Base-by-base conservation (phyloP, 2,797 vertebrate species). In the Coreius guichenoti region DNA sequence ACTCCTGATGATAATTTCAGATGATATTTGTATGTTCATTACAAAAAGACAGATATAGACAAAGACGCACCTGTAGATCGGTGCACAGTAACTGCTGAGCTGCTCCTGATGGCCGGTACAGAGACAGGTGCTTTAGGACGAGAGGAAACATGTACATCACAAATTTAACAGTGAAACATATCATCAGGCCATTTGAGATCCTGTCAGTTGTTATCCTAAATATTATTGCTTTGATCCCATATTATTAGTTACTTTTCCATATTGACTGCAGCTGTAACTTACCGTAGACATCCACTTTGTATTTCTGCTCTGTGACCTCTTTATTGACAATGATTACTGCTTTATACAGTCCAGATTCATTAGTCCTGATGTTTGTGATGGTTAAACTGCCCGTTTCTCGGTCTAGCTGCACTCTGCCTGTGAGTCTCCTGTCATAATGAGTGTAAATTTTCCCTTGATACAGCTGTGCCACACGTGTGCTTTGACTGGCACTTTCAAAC, bases 291-390 rank as follows among this genome's bases (percentile, higher is more conserved):
- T 70, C 9, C n/a, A 81, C 80, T 21, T 21, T 21, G 33, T 29
- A 70, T 68, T 8, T 56, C 23, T 9, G 23, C 39, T 2, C 31
- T 56, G 16, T 16, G 49, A 43, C 39, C 31, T 43, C 3, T 70
- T 54, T 43, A 36, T 56, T 56, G 5, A 39, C 39, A 13, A 81
- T 33, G 19, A 26, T 54, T 19, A 69, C 36, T 23, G 31, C 23
- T 56, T 70, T 39, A 81, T 81, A 81, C n/a, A 70, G 4, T 29
- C 80, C 80, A 56, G 80, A 56, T 39, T 70, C 65, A 70, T 56
- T 17, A 16, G 23, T 70, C 5, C 67, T 70, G 49, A 81, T 70
- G 47, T 26, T n/a, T 11, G 45, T 8, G 47, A 81, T 70, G 21
- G 4, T 80, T 51, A 81, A 54, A 43, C 1, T 8, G 12, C 80